Base-by-base conservation (phyloP, 1,140 invertebrate genomes). In the Meloidogyne floridensis region DNA sequence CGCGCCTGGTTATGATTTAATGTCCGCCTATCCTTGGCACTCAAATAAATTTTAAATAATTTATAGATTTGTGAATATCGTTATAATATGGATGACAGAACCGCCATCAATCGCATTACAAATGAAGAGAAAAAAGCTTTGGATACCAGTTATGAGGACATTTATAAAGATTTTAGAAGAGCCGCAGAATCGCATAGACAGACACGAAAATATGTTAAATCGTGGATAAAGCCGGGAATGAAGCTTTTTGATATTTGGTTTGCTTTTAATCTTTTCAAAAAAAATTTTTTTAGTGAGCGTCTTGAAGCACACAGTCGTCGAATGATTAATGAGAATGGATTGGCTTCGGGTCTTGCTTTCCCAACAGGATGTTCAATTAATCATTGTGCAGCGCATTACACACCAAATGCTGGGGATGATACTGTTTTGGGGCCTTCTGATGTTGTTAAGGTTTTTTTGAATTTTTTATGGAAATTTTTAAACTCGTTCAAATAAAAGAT, bases 321-420 rank as follows among this genome's bases (percentile, higher is more conserved):
- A 87, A 91, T 98, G 73, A 98, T 99, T 86, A 94, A 93, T 65
- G 97, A 99, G 91, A 95, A 98, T 90, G 97, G 96, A 11, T 91
- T 99, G 0, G 94, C 97, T 86, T 96, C 97, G 47, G 98, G 98
- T 5, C 91, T 99, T 54, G 98, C 97, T 20, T 99, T 99, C 91
- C 98, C 98, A 10, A 99, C 98, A 70, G 98, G 98, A 0, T 99
- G 97, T 89, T 98, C 96, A 7, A 92, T 98, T 20, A 99, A 99
- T 91, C 94, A 99, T 90, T 98, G 96, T 90, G 98, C 98, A 84
- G 98, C 98, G 81, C 98, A 99, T 92, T 99, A 99, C 89, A 99
- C 98, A 18, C 98, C 98, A 72, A 99, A 99, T 92, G 95, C 95
- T 82, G 98, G 97, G 15, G 98, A 99, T 91, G 92, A 93, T 3